These are phyloP conservation scores for Margaritifera margaritifera DNA, from an alignment of 2,888 invertebrate genomes.

Conservation along the genomic window DNA sequence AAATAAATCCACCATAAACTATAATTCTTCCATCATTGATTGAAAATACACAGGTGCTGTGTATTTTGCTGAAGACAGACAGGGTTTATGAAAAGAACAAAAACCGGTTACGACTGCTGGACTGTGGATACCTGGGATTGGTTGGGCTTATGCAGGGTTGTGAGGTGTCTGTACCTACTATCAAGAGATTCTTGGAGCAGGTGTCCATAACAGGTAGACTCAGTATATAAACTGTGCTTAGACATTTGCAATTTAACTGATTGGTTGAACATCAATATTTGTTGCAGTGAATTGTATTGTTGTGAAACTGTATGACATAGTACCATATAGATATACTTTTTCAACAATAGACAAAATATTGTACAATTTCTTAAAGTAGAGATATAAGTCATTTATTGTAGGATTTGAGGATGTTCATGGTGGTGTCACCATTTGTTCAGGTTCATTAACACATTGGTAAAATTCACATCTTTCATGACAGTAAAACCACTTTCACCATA, in stretches of 20 bases:
- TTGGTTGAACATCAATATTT: no score
- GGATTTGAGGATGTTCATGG: no score
- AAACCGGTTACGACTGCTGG: slow-evolving; percentile 76
- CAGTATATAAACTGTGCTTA: background rate
- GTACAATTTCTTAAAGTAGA: no score
- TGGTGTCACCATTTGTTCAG: no score
- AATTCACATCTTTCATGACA: no score
- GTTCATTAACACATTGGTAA: no score
- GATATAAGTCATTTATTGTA: no score
- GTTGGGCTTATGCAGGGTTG: slow-evolving; percentile 61
- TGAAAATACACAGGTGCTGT: slow-evolving; percentile 72
- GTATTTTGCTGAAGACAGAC: slow-evolving; percentile 76
- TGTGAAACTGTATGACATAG: background rate
- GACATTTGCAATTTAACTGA: no score
- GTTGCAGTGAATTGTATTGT: background rate
- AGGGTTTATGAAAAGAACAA: slow-evolving; percentile 78
- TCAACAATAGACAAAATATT: no score
- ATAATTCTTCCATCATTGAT: slow-evolving; percentile 5
- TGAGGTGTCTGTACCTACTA: slow-evolving; percentile 61
- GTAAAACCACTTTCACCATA: no score
- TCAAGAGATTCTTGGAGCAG: slow-evolving; percentile 67
- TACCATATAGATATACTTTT: background rate
- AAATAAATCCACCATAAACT: background rate
- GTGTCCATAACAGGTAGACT: slow-evolving; percentile 64
- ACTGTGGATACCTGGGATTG: slow-evolving; percentile 70